phyloP scores from a whole-genome alignment of 1,140 invertebrate genomes.

The Drosophila pallidifrons region DNA sequence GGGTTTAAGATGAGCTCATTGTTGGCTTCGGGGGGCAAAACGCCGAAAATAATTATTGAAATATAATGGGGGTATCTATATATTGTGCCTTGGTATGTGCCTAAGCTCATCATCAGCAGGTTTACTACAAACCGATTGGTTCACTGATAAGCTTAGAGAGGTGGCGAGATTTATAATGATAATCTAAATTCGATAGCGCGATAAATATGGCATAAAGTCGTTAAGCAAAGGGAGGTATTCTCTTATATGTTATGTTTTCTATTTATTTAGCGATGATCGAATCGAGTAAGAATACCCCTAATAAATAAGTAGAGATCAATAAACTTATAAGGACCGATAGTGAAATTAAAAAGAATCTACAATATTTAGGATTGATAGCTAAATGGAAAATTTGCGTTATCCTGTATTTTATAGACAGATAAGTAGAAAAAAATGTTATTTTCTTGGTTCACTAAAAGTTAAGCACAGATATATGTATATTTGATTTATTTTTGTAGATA shows the following conservation, averaged over 20 bases:
- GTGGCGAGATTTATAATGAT: background rate
- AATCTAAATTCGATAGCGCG: background rate
- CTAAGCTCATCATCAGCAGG: conserved; percentile 5
- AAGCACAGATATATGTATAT: too few species aligned
- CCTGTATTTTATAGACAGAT: too few species aligned
- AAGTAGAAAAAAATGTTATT: too few species aligned
- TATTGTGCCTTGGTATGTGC: conserved; percentile 15
- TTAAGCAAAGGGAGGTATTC: background rate
- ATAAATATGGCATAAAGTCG: background rate
- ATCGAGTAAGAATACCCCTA: too few species aligned
- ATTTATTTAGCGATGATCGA: background rate
- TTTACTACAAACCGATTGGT: background rate
- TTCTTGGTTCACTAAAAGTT: too few species aligned
- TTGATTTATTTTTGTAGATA: background rate
- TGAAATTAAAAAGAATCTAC: too few species aligned
- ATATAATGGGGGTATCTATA: conserved; percentile 64
- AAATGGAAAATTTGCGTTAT: too few species aligned
- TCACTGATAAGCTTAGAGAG: background rate
- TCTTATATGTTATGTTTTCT: background rate
- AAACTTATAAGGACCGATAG: too few species aligned
- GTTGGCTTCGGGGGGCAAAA: conserved; percentile 55
- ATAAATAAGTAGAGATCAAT: too few species aligned
- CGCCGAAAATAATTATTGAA: conserved; percentile 58
- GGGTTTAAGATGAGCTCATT: conserved; percentile 69
- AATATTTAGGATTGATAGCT: too few species aligned